Evolutionary conservation across 2,888 invertebrate genomes (phyloP), one percentile per base, ranked within the genome.

Genomic region (Archips xylosteana): DNA sequence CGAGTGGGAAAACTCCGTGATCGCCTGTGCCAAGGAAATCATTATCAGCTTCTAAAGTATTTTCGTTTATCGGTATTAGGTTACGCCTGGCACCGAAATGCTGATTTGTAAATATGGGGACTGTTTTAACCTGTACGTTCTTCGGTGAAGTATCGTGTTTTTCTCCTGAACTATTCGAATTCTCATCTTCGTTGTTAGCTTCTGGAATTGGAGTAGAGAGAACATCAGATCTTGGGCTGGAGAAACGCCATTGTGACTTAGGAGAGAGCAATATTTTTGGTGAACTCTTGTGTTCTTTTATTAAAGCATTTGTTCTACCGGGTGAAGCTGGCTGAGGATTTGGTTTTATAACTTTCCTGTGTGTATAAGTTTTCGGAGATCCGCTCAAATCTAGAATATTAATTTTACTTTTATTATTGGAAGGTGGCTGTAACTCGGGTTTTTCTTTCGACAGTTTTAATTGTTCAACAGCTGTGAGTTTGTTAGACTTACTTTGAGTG

Each of bases 171-270:
- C 95, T 95, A 76, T 95, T 95, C 1, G 95, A 95, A 80, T 95
- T 96, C 79, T 97, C 97, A 83, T 97, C 97, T 83, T 97, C 97
- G 82, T 97, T 96, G 82, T 95, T 95, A 79, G 97, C 98, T 94
- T 98, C 98, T 57, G 96, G 96, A 87, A 98, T 98, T 73, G 98
- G 97, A 62, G 97, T 97, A 59, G 98, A 97, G 83, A 98, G 95
- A 69, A 98, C 97, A 83, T 98, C 97, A 34, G 97, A 97, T 81
- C 97, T 94, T 1, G 96, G 97, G 78, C 96, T 96, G 51, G 96
- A 95, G 82, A 97, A 96, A 77, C 96, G 92, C 97, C 97, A 97
- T 75, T 95, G 96, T 0, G 97, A 96, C 76, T 96, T 95, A 0
- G 96, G 96, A 70, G 96, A 96, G 54, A 96, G 89, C 66, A 97